Conservation (phyloP, 2,888 invertebrate genomes). For the Labia minor region DNA sequence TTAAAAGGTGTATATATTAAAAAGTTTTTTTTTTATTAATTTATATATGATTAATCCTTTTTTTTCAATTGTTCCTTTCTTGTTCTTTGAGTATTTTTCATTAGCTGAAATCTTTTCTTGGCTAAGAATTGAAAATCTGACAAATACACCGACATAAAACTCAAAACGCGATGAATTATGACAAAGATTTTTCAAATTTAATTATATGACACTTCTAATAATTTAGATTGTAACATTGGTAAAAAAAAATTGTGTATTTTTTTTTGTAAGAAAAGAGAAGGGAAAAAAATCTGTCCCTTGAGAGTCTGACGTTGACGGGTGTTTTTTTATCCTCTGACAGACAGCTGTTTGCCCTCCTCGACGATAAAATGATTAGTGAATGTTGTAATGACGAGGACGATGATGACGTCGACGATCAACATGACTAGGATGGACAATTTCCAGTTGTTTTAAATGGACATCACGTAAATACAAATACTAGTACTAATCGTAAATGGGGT, state of each 20-base stretch:
- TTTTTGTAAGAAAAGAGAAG: no score
- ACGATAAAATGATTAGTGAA: background rate
- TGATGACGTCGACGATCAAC: no score
- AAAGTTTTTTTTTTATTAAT: no score
- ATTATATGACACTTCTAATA: background rate
- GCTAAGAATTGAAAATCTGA: background rate
- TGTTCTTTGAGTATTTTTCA: background rate
- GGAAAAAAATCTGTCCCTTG: background rate
- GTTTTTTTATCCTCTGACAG: background rate
- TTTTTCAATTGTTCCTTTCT: no score
- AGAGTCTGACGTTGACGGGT: background rate
- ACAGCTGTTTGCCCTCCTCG: background rate
- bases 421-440: no score
- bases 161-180: background rate
- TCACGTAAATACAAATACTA: no score
- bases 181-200: constrained; percentile 1
- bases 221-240: background rate
- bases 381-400: background rate
- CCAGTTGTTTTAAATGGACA: no score
- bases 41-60: no score
- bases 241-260: background rate
- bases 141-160: no score
- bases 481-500: no score
- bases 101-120: background rate
- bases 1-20: no score